These are phyloP conservation scores for Eristalis pertinax DNA, from an alignment of 2,888 invertebrate genomes.

Conservation along the genomic window DNA sequence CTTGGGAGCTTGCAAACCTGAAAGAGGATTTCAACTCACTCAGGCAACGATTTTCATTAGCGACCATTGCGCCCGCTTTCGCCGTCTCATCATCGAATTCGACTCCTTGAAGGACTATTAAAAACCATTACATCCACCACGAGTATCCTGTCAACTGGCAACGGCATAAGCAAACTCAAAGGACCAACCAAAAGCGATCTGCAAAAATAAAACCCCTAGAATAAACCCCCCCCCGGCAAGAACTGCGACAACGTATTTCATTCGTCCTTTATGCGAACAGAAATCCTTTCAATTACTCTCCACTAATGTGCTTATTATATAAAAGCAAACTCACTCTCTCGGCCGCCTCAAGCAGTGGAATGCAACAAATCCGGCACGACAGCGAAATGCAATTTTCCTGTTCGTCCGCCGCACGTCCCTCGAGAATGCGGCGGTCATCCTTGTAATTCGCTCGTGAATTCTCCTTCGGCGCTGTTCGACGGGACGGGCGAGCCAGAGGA, in stretches of 20 bases:
- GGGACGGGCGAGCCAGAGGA: background rate
- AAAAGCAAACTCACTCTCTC: conserved; percentile 30
- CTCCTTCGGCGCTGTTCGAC: background rate
- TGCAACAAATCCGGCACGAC: background rate
- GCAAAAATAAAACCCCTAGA: background rate
- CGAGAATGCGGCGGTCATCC: conserved; percentile 54
- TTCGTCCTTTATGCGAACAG: conserved; percentile 52
- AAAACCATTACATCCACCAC: background rate
- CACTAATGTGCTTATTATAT: conserved; percentile 51
- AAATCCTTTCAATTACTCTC: conserved; percentile 65
- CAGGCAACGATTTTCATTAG: background rate
- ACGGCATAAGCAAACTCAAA: background rate
- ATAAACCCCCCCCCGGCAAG: conserved; percentile 2
- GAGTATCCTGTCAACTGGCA: background rate
- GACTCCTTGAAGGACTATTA: background rate
- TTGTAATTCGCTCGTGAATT: conserved; percentile 28
- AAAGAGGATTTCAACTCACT: background rate
- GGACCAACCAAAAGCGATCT: background rate
- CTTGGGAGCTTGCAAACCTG: background rate
- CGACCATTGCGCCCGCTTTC: background rate
- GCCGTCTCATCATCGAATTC: background rate
- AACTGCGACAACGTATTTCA: conserved; percentile 57
- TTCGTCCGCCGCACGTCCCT: conserved; percentile 15
- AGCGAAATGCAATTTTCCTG: conserved; percentile 54
- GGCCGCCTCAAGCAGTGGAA: conserved; percentile 5